Evolutionary conservation across 2,888 invertebrate genomes (phyloP).

Genomic region (Mythimna lalbum): DNA sequence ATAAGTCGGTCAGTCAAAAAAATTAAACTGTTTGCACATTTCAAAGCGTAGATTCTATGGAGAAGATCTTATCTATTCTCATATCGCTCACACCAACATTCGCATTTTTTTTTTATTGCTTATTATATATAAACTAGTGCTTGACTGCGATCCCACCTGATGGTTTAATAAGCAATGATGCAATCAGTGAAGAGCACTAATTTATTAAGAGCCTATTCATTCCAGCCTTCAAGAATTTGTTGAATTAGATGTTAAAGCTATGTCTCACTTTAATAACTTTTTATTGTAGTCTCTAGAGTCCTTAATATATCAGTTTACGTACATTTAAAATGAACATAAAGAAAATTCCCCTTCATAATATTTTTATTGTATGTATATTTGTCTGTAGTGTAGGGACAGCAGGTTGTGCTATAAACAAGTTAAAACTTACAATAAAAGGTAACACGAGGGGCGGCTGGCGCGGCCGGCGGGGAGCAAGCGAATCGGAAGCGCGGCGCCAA

Average conservation of each 20-base stretch:
- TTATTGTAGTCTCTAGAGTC: neutral
- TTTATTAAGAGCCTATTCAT: too few species aligned
- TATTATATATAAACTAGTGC: too few species aligned
- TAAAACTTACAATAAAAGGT: conserved; percentile 75
- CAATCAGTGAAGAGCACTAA: too few species aligned
- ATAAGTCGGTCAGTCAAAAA: too few species aligned
- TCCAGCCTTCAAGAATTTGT: too few species aligned
- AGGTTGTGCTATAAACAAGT: conserved; percentile 58
- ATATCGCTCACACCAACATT: too few species aligned
- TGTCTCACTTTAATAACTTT: neutral
- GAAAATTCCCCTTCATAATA: conserved; percentile 26
- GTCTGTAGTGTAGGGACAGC: conserved; percentile 17
- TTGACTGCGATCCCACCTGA: too few species aligned
- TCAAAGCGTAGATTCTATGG: too few species aligned
- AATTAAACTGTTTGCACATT: too few species aligned
- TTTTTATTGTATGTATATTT: conserved; percentile 31
- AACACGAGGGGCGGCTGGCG: conserved; percentile 66
- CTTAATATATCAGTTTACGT: neutral
- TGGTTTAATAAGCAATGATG: too few species aligned
- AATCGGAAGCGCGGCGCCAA: conserved; percentile 80
- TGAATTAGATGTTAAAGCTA: neutral
- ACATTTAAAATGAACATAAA: conserved; percentile 17
- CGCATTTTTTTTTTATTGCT: too few species aligned
- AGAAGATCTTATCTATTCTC: too few species aligned
- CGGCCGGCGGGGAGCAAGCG: conserved; percentile 66